Percentiles rank a stretch among this genome's conserved stretches.
phyloP scores from a whole-genome alignment of 1,140 invertebrate genomes.

The Drosophila sp. region DNA sequence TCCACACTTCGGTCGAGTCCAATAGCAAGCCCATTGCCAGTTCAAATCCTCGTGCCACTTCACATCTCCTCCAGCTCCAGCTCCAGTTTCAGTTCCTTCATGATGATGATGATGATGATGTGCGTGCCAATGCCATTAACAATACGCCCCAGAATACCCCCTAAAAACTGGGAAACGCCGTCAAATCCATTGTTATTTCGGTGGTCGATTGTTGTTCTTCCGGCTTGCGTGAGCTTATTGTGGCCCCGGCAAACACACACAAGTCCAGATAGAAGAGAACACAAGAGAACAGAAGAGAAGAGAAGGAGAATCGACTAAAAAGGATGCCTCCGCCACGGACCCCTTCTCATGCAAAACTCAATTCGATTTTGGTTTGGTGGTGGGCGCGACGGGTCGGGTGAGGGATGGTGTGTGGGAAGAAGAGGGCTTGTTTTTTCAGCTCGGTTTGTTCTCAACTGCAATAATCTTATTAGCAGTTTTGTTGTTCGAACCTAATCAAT shows the following conservation, averaged over 20 bases:
- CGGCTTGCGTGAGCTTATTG: constrained; percentile 78
- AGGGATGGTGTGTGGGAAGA: constrained; percentile 4
- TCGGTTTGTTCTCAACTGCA: constrained; percentile 79
- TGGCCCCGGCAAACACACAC: constrained; percentile 68
- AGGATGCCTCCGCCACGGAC: constrained; percentile 33
- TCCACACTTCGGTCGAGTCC: too few species aligned
- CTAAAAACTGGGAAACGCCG: constrained; percentile 74
- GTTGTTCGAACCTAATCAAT: constrained; percentile 83
- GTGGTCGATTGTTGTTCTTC: constrained; percentile 79
- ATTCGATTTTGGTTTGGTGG: constrained; percentile 58
- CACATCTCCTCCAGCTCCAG: background rate
- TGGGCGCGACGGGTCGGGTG: constrained; percentile 18
- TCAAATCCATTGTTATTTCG: constrained; percentile 80
- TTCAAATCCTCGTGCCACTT: background rate
- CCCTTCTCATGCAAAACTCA: constrained; percentile 54
- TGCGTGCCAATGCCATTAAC: constrained; percentile 73
- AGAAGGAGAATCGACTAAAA: constrained; percentile 19
- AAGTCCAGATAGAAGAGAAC: constrained; percentile 13
- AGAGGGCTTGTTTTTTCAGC: constrained; percentile 74
- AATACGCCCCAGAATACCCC: constrained; percentile 73
- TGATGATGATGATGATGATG: constrained; percentile 10
- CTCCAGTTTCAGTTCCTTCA: background rate
- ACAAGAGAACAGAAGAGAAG: background rate
- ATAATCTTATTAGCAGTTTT: constrained; percentile 83
- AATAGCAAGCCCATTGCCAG: constrained; percentile 6